Evolutionary conservation across 2,888 invertebrate species (phyloP).

Genomic region (Lepas anatifera): DNA sequence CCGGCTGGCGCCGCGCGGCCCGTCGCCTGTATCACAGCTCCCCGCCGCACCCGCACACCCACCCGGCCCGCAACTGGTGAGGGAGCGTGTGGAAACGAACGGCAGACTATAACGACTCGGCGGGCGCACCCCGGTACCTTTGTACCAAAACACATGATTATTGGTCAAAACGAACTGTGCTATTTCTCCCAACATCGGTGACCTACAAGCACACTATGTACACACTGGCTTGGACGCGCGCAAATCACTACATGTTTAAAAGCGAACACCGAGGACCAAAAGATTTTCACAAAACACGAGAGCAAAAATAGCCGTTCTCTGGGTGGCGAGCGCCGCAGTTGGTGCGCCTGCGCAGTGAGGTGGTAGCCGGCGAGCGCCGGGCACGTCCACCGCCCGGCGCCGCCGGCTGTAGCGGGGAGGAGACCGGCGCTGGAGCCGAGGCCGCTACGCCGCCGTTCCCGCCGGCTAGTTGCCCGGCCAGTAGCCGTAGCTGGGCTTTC

Average conservation of each 20-base stretch:
- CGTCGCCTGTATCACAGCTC: constrained; percentile 5
- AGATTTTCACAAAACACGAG: constrained; percentile 7
- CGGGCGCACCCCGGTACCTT: neutral
- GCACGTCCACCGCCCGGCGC: no score
- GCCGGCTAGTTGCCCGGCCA: neutral
- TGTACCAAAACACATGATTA: constrained; percentile 10
- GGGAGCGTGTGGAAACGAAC: neutral
- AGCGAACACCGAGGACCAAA: constrained; percentile 5
- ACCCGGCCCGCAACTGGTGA: neutral
- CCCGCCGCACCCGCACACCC: neutral
- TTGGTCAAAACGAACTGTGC: neutral
- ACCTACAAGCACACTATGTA: neutral
- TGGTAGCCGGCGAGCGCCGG: no score
- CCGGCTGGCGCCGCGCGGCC: neutral
- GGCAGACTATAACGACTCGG: neutral
- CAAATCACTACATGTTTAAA: neutral
- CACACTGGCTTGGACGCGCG: neutral
- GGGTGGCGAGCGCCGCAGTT: neutral
- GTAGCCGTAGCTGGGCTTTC: constrained; percentile 2
- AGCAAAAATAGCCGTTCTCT: neutral
- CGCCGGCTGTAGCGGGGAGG: no score
- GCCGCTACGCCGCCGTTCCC: neutral
- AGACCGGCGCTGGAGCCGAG: no score
- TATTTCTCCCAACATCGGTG: neutral
- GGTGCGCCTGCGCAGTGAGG: no score